phyloP scores from a whole-genome alignment of 2,888 invertebrate species.

The Notodonta dromedarius region DNA sequence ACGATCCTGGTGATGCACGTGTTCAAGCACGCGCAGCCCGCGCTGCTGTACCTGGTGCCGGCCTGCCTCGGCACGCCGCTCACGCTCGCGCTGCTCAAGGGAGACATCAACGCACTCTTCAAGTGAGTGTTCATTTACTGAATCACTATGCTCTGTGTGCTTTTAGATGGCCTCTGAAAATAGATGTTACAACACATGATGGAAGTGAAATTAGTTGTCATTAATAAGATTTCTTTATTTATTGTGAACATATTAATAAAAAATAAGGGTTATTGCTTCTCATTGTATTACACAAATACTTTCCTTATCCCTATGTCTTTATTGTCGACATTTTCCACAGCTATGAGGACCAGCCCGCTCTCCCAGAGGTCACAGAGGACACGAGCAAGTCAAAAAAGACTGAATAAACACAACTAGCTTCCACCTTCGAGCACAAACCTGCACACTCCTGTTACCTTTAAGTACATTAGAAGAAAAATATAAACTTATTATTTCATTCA shows the following conservation, averaged over 20 bases:
- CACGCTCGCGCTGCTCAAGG: conserved; percentile 93
- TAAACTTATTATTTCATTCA: conserved; percentile 19
- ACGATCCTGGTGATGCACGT: conserved; percentile 99
- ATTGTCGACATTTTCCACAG: conserved; percentile 40
- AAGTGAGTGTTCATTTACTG: conserved; percentile 86
- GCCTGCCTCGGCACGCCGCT: conserved; percentile 97
- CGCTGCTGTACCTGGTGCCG: conserved; percentile 98
- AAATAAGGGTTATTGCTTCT: too few relatives aligned
- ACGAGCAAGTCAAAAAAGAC: conserved; percentile 65
- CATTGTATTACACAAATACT: too few relatives aligned
- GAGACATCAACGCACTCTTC: conserved; percentile 95
- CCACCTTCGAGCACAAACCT: conserved; percentile 32
- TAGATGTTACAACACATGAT: too few relatives aligned
- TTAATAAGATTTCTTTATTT: too few relatives aligned
- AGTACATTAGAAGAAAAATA: conserved; percentile 24
- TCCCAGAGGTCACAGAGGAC: conserved; percentile 45
- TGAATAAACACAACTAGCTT: conserved; percentile 50
- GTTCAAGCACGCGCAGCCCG: conserved; percentile 99
- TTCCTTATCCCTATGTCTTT: too few relatives aligned
- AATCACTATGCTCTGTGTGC: too few relatives aligned
- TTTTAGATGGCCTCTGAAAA: too few relatives aligned
- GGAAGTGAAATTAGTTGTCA: too few relatives aligned
- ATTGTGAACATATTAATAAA: too few relatives aligned
- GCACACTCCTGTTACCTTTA: conserved; percentile 26
- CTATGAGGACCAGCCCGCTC: conserved; percentile 75